phyloP scores from a whole-genome alignment of 2,797 vertebrate genomes.

The Myotis findleyi region DNA sequence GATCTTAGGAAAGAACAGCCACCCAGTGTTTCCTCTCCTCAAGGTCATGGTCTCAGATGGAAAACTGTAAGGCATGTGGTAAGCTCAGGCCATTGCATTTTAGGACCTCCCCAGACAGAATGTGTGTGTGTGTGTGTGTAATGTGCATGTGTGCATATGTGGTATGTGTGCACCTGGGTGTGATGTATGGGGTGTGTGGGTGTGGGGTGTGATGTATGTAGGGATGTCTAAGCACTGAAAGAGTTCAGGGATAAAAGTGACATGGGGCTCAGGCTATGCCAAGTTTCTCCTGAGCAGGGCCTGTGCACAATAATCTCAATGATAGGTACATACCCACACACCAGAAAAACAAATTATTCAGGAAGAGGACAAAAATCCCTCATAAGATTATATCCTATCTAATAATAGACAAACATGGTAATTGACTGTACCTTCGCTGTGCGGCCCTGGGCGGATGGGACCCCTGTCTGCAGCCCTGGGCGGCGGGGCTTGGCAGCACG shows the following conservation, averaged over 20 bases:
- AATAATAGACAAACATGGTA: too few relatives aligned
- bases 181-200: too few relatives aligned
- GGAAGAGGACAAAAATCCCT: neutral
- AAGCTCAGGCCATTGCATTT: neutral
- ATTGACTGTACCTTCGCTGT: too few relatives aligned
- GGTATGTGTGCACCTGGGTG: neutral
- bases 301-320: neutral
- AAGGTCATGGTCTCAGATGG: fast-evolving
- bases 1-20: neutral
- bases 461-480: too few relatives aligned
- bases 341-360: neutral
- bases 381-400: neutral
- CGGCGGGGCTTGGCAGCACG: too few relatives aligned
- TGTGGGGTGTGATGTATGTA: neutral
- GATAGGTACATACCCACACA: neutral
- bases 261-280: fast-evolving
- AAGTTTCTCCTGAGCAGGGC: neutral
- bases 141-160: neutral
- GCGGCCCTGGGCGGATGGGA: too few relatives aligned
- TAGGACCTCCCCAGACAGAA: neutral
- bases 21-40: fast-evolving
- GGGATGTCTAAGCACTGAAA: neutral
- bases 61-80: fast-evolving
- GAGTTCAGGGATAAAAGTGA: neutral
- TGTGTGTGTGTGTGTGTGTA: neutral